Base-by-base conservation (phyloP, 2,888 invertebrate genomes). In the Drosophila glabriapex region DNA sequence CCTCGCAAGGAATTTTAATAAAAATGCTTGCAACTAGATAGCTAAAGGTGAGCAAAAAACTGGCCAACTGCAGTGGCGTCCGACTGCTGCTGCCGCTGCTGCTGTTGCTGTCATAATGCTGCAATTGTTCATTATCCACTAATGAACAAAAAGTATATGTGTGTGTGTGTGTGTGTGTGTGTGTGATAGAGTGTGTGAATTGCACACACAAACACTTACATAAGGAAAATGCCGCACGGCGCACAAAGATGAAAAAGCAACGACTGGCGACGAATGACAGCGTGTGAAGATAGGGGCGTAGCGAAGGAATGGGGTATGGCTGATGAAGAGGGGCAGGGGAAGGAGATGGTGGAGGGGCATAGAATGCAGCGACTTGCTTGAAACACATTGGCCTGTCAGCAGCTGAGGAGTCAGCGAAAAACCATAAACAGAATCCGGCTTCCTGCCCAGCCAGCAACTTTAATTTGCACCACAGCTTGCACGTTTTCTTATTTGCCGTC, bases 81-180 rank as follows among this genome's bases (percentile, higher is more conserved):
- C 16, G 9, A 46, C 52, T 55, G 33, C 39, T 28, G 25, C 78
- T 80, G 86, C 85, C 73, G 78, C 54, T 49, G 22, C 19, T 25
- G 33, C 50, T 80, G 74, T 62, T 77, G 80, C 88, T 88, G 91
- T 88, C 88, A 88, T 88, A 88, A 91, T 90, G 90, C 90, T 89
- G 91, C 87, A 87, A 90, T 91, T 88, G 88, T 88, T 88, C 92
- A 91, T 91, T 91, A 91, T 91, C 91, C 89, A 90, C 92, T 91
- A 91, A 91, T 92, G 91, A 91, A 91, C 92, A 91, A 90, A 91
- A 92, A 91, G 78, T 90, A 58, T 59, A 53, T 52, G 46, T 46
- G 43, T 59, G 62, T 50, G 62, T 54, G 65, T 46, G 55, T 63
- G 63, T 37, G 55, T 39, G 39, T 37, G 52, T 39, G 46, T 63